Percentiles rank a stretch among this genome's conserved stretches.
Evolutionary conservation across 2,888 invertebrate genomes (phyloP).

Genomic region (Nomada ruficornis): DNA sequence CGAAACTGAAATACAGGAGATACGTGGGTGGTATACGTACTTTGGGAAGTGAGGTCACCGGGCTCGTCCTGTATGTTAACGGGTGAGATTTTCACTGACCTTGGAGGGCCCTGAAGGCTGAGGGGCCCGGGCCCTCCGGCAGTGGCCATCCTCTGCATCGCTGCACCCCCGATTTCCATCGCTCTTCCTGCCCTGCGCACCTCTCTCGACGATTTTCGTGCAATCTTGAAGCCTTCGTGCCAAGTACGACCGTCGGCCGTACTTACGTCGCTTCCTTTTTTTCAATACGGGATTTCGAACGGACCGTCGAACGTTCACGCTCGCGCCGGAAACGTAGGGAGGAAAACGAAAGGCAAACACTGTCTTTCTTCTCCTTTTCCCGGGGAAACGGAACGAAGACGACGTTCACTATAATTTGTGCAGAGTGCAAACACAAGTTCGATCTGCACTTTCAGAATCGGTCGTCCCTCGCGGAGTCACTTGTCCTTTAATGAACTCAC

Average conservation of each 20-base stretch:
- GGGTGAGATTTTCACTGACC: constrained; percentile 82
- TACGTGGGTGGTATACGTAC: constrained; percentile 71
- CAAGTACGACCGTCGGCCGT: constrained; percentile 65
- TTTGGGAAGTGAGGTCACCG: constrained; percentile 80
- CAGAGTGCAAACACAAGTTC: too few species aligned
- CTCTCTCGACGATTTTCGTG: constrained; percentile 78
- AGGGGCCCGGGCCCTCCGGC: constrained; percentile 81
- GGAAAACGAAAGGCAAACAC: neutral
- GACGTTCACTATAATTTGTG: too few species aligned
- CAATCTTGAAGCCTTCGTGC: constrained; percentile 77
- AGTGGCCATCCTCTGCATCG: constrained; percentile 80
- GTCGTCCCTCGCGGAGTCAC: too few species aligned
- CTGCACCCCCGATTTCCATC: constrained; percentile 79
- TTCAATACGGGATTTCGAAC: constrained; percentile 22
- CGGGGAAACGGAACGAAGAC: neutral
- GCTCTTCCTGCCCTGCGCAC: constrained; percentile 77
- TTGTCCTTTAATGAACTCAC: too few species aligned
- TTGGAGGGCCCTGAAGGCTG: constrained; percentile 82
- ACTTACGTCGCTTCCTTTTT: constrained; percentile 45
- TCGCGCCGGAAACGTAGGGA: neutral
- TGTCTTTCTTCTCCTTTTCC: neutral
- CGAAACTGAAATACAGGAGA: neutral
- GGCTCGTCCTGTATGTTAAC: constrained; percentile 82
- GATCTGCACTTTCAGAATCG: too few species aligned
- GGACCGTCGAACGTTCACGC: constrained; percentile 24